Evolutionary conservation across 2,888 invertebrate genomes (phyloP).

Genomic region (Unio delphinus): DNA sequence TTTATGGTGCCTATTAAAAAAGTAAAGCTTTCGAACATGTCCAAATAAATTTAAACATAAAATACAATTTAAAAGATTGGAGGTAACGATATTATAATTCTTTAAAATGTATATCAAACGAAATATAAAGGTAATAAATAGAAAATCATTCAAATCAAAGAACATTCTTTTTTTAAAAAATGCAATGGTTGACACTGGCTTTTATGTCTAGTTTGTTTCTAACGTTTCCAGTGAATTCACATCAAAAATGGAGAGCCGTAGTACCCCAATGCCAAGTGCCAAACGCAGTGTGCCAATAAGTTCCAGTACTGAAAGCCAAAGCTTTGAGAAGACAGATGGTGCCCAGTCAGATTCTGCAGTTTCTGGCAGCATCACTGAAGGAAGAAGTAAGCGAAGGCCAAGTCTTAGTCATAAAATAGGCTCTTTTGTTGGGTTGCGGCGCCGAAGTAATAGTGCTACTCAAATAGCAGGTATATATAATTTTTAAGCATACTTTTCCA

Average conservation of each 20-base stretch:
- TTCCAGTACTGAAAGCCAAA: slow-evolving; percentile 50
- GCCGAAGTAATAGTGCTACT: slow-evolving; percentile 93
- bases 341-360: slow-evolving; percentile 97
- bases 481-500: neutral
- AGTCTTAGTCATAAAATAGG: slow-evolving; percentile 73
- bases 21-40: too few species aligned
- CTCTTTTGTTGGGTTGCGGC: slow-evolving; percentile 80
- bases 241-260: slow-evolving; percentile 68
- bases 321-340: slow-evolving; percentile 78
- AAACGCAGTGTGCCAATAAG: slow-evolving; percentile 44
- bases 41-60: too few species aligned
- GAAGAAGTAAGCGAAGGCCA: slow-evolving; percentile 74
- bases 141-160: too few species aligned
- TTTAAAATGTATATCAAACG: too few species aligned
- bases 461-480: slow-evolving; percentile 79
- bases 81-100: too few species aligned
- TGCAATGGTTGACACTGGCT: too few species aligned
- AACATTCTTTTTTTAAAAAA: too few species aligned
- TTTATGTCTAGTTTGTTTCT: too few species aligned
- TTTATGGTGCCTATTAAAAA: too few species aligned
- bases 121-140: too few species aligned
- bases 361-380: slow-evolving; percentile 72
- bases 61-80: too few species aligned
- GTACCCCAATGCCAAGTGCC: slow-evolving; percentile 56
- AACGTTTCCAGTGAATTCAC: slow-evolving; percentile 69